Base-by-base conservation (phyloP, 1,140 invertebrate species). In the Caerostris extrusa region DNA sequence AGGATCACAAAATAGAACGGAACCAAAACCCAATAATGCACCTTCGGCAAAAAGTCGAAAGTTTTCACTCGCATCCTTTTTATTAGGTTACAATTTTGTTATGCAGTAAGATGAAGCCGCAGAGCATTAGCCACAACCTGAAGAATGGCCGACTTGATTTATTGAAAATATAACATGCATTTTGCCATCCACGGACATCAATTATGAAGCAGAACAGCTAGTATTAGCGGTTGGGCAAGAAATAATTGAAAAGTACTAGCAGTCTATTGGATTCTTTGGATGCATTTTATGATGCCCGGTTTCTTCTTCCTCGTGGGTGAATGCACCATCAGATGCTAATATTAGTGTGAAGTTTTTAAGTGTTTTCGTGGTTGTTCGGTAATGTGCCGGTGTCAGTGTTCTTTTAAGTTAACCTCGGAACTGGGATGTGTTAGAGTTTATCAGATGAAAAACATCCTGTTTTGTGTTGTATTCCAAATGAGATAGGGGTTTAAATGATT, bases 1-100 rank as follows among this genome's bases (percentile, higher is more conserved):
- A 87, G 12, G 53, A n/a, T 12, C 56, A 53, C 58, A 85, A 34
- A 58, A 85, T 85, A 60, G 85, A 87, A 87, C 85, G 5, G 34
- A 34, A 19, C 14, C n/a, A 77, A 53, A 77, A 77, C 71, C 71
- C 71, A 77, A 77, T 77, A 77, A 50, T 77, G 71, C 53, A 77
- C 71, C 34, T 12, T 50, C 14, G 71, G 71, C 71, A 34, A 14
- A 77, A 34, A 34, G 34, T 19, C 53, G 19, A 10, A 77, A 53
- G 53, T 3, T 77, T 77, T 4, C 34, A 50, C 50, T 4, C 34
- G 71, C 5, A 53, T 77, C 71, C 71, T 77, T 77, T 34, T 77
- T 77, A 77, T 77, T 77, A 77, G 71, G 71, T 77, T 77, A 53
- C 34, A 77, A 77, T 77, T 34, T 77, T 77, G 71, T 77, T 77